Evolutionary conservation across 2,113 vertebrate genomes (phyloP), one percentile per base, ranked within the genome.

Genomic region (Rhombomys opimus): DNA sequence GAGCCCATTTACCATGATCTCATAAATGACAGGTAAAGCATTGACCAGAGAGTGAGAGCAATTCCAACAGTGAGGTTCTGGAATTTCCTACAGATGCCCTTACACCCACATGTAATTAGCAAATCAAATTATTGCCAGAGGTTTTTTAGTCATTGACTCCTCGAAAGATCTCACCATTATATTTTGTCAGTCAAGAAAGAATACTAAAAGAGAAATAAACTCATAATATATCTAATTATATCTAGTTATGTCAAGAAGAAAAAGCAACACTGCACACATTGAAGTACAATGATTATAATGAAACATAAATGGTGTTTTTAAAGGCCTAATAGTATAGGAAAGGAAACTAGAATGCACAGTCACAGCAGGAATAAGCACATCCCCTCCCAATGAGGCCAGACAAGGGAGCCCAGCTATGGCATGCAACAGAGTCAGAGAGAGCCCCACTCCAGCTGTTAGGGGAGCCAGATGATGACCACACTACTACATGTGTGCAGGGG

Each of bases 51-150:
- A 73, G 35, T 77, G 65, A 91, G 76, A 81, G 86, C 78, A 76
- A 85, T 86, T 89, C 32, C 41, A 76, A 91, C 1, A 80, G n/a
- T 63, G 52, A 97, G 12, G 89, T 76, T 94, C 41, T 65, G 52
- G 30, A n/a, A 87, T 82, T 95, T 89, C 89, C 93, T 46, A 89
- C 76, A 93, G 93, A 87, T 81, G 18, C 54, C n/a, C 27, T 76
- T 23, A 54, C 52, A 94, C 91, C 75, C 57, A 92, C 63, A 11
- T 67, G 93, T 70, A 89, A 96, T 54, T 70, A 93, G 82, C 77
- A 97, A 95, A 67, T 72, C 77, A 93, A 89, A 54, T 61, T 18
- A 91, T 93, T 59, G 68, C 3, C 32, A 61, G 88, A 23, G 73
- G 35, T 86, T 95, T 18, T 70, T 18, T 3, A 89, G 52, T 4